Base-by-base conservation (phyloP, 1,140 invertebrate genomes). In the Anthonomus grandis region DNA sequence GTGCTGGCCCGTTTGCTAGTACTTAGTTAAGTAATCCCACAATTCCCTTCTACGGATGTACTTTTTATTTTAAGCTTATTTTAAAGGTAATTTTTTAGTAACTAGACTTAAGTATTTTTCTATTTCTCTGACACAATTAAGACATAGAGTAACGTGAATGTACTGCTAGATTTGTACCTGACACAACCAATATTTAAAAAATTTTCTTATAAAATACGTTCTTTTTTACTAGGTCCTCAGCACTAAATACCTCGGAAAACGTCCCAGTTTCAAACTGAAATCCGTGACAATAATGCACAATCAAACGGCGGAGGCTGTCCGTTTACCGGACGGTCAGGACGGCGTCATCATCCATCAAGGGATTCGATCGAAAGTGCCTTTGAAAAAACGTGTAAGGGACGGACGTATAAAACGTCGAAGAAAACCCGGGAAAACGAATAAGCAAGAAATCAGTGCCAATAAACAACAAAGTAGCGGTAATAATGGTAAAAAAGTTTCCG, bases 201-300 rank as follows among this genome's bases (percentile, higher is more conserved):
- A 22, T 23, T 22, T 13, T 31, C 10, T 37, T 39, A 42, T 3
- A 12, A 19, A 53, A 45, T 41, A 52, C n/a, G 25, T 8, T 22
- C 41, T 22, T 6, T 19, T 25, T 52, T 19, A 49, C 4, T 71
- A 92, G 89, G 80, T 89, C 68, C 79, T 85, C 66, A 89, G 87
- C 78, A 88, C 85, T 63, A 84, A 85, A 64, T 80, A 89, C 62
- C 78, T 91, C 61, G 85, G 87, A 63, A 90, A 90, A 61, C 81
- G 81, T 36, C 83, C 84, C 64, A 84, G 86, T 70, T 78, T 83
- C 72, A 90, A 91, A 74, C 79, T 89, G 67, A 90, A 89, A 73
- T 86, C 86, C 10, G 83, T 91, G 55, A 90, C 89, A 59, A 90
- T 90, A 75, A 89, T 90, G 64, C 88, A 90, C 79, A 90, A 86